Conservation (phyloP, 2,113 vertebrate genomes). For the Oryzias melastigma region DNA sequence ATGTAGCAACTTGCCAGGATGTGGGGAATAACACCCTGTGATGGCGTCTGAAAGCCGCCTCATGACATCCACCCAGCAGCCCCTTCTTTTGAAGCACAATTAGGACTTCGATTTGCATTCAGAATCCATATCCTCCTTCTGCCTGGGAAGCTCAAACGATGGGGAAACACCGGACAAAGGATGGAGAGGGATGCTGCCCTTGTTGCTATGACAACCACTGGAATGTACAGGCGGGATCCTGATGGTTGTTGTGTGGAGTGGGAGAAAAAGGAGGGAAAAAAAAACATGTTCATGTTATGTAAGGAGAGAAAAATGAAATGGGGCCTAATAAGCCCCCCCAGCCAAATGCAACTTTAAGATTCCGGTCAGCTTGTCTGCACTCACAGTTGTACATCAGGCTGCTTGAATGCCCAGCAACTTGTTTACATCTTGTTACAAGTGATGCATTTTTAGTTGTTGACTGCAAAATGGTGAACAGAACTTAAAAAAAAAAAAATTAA, state of each 20-base stretch:
- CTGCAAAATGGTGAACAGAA: neutral
- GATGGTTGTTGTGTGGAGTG: conserved; percentile 54
- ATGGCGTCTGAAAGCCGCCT: conserved; percentile 28
- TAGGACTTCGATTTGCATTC: conserved; percentile 46
- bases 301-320: conserved; percentile 47
- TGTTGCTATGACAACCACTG: conserved; percentile 76
- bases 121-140: conserved; percentile 40
- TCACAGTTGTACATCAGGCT: conserved; percentile 3
- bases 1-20: conserved; percentile 4
- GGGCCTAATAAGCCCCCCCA: conserved; percentile 54
- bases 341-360: conserved; percentile 41
- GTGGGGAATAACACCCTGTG: conserved; percentile 16
- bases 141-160: conserved; percentile 54
- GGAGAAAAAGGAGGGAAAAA: conserved; percentile 2
- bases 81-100: conserved; percentile 28
- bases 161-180: conserved; percentile 63
- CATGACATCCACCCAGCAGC: conserved; percentile 37
- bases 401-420: neutral
- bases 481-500: neutral
- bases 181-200: conserved; percentile 68
- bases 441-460: conserved; percentile 1
- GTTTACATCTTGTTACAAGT: conserved; percentile 1
- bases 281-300: conserved; percentile 55
- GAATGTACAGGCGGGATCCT: conserved; percentile 69
- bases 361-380: conserved; percentile 15